Evolutionary conservation across 2,113 vertebrate genomes (phyloP).

Genomic region (Indicator indicator): DNA sequence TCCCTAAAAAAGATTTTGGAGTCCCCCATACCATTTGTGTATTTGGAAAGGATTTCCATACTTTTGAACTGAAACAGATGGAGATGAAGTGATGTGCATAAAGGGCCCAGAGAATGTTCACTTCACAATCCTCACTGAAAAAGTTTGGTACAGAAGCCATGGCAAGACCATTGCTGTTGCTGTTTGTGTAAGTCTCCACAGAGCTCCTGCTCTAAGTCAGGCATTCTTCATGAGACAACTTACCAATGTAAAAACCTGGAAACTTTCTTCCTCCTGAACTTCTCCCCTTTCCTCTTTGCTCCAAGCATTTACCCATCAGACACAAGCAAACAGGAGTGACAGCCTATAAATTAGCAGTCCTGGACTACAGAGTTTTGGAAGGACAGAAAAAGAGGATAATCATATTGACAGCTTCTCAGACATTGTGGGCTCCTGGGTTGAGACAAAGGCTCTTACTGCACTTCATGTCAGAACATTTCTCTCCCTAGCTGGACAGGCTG

Average conservation of each 20-base stretch:
- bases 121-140: not conserved
- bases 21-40: not conserved
- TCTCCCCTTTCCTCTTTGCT: not conserved
- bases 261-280: not conserved
- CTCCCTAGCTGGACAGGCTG: fast-evolving
- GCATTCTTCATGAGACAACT: not conserved
- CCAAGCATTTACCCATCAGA: not conserved
- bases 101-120: not conserved
- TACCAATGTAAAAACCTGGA: not conserved
- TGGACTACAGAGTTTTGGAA: not conserved
- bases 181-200: not conserved
- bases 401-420: not conserved
- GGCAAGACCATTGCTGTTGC: not conserved
- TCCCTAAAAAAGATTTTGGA: not conserved
- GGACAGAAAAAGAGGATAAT: not conserved
- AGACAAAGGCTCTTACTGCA: not conserved
- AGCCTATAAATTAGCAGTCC: not conserved
- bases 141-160: not conserved
- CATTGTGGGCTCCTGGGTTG: not conserved
- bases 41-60: constrained; percentile 18
- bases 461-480: not conserved
- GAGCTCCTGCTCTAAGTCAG: not conserved
- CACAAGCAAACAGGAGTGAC: not conserved
- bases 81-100: not conserved
- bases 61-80: not conserved